Base-by-base conservation (phyloP, 2,797 vertebrate genomes). In the Chloroceryle inda region DNA sequence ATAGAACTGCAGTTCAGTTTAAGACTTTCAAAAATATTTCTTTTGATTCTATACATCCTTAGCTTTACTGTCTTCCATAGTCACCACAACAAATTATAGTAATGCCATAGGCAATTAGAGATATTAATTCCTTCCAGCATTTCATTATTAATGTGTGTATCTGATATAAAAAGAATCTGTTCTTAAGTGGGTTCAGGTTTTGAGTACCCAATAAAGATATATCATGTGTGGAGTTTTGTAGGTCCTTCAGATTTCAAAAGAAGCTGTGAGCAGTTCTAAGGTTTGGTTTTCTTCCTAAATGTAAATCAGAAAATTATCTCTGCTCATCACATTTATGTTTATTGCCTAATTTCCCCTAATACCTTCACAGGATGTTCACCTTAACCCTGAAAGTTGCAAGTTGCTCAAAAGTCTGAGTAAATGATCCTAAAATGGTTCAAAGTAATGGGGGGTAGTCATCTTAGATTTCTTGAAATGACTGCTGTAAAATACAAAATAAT, bases 361-460 rank as follows among this genome's bases (percentile, higher is more conserved):
- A 35, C 2, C 31, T 69, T 16, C 9, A 52, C 4, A 45, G 9
- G 19, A 27, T 59, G 6, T 67, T 85, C 40, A 38, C 16, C 13
- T 56, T 22, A 85, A 8, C 8, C 16, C 12, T 33, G 33, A 40
- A 63, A 1, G 2, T 31, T 81, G 8, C 8, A 37, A 37, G 37
- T 37, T 37, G 37, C 37, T 68, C 10, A 27, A 27, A 89, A 38
- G 5, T 61, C 29, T 44, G 17, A 69, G 15, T 24, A 75, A 73
- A 49, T 67, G 45, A 33, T 49, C 31, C 10, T 75, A 35, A 86
- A 24, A 47, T 38, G 1, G 5, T 31, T 3, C 16, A 55, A 90
- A 91, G 47, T 19, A 67, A 68, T 5, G 11, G 0, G 1, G 1
- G 16, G 44, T 19, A 19, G 3, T 26, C 13, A 37, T 37, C 10